phyloP scores from a whole-genome alignment of 2,888 invertebrate species.

The Nycteola revayana region DNA sequence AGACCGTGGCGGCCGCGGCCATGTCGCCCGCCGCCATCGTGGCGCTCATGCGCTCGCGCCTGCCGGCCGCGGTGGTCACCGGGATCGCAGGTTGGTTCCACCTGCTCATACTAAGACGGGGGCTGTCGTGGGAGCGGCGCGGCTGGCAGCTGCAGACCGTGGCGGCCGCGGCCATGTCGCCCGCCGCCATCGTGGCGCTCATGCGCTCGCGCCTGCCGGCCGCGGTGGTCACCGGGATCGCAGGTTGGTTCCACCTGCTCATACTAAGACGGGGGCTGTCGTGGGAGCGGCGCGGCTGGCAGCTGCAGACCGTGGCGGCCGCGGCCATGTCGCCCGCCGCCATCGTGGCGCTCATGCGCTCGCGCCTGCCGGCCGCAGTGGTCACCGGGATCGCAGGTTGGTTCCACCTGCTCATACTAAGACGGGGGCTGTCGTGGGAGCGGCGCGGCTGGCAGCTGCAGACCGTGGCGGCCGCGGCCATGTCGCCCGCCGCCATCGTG shows the following conservation, averaged over 20 bases:
- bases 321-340: slow-evolving; percentile 91
- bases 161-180: slow-evolving; percentile 91
- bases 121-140: slow-evolving; percentile 55
- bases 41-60: slow-evolving; percentile 87
- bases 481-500: slow-evolving; percentile 89
- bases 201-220: slow-evolving; percentile 84
- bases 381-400: slow-evolving; percentile 59
- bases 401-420: neutral
- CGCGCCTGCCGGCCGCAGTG: slow-evolving; percentile 82
- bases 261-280: too few relatives aligned
- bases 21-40: slow-evolving; percentile 90
- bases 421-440: too few relatives aligned
- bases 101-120: slow-evolving; percentile 3
- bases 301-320: slow-evolving; percentile 89
- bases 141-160: slow-evolving; percentile 88
- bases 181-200: slow-evolving; percentile 87
- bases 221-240: slow-evolving; percentile 76
- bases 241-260: slow-evolving; percentile 40
- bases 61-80: slow-evolving; percentile 78
- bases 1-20: slow-evolving; percentile 89
- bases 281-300: slow-evolving; percentile 78
- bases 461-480: slow-evolving; percentile 89
- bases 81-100: slow-evolving; percentile 53
- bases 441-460: slow-evolving; percentile 85
- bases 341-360: slow-evolving; percentile 88